Percentiles rank a stretch among this genome's conserved stretches.
Conservation (phyloP, 2,888 invertebrate genomes). For the Baronia brevicornis region DNA sequence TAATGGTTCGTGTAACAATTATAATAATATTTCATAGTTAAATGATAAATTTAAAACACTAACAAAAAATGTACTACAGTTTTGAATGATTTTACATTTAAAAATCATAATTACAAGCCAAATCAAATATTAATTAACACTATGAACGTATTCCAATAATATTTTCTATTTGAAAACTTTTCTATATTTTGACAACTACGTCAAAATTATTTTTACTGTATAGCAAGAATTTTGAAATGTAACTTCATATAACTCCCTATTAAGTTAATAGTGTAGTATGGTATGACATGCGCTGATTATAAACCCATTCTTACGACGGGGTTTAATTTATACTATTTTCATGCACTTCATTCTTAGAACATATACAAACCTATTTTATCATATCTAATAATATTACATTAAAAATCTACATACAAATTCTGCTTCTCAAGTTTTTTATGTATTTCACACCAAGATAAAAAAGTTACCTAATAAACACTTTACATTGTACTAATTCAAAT, state of each 20-base stretch:
- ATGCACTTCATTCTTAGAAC: conserved; percentile 57
- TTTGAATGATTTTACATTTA: not conserved
- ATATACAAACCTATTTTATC: conserved; percentile 51
- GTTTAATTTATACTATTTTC: too few species aligned
- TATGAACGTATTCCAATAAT: too few species aligned
- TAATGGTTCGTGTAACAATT: too few species aligned
- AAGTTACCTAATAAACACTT: conserved; percentile 3
- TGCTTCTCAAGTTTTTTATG: conserved; percentile 30
- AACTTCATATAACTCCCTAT: conserved; percentile 5
- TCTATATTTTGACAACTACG: not conserved
- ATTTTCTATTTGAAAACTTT: too few species aligned
- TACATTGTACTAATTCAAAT: conserved; percentile 19
- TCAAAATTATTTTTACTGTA: not conserved
- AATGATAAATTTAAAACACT: too few species aligned
- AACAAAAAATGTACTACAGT: too few species aligned
- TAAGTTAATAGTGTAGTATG: conserved; percentile 13
- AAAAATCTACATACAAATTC: conserved; percentile 33
- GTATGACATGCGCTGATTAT: conserved; percentile 36
- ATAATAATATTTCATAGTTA: too few species aligned
- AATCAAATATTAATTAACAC: not conserved
- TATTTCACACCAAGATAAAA: conserved; percentile 12
- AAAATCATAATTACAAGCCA: not conserved
- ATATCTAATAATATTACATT: conserved; percentile 47
- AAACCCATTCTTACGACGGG: conserved; percentile 30
- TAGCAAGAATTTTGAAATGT: conserved; percentile 7